A percentile compares a stretch with the other conserved stretches of the same genome.
phyloP scores from a whole-genome alignment of 2,888 invertebrate genomes.

The Acleris literana region DNA sequence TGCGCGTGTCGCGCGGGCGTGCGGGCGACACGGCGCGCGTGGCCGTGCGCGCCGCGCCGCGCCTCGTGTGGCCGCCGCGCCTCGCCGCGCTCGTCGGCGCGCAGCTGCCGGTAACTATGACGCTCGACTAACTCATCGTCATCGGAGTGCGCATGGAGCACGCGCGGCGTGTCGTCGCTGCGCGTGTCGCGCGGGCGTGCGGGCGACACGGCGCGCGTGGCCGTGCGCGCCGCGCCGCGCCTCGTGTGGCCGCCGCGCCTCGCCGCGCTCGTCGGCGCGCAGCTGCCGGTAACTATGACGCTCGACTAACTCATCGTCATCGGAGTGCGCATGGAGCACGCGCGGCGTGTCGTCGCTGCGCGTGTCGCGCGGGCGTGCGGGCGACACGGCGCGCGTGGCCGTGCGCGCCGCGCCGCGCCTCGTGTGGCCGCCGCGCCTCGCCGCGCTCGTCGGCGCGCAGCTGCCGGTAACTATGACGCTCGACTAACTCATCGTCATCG shows the following conservation, averaged over 20 bases:
- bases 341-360: too few relatives aligned
- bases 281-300: conserved; percentile 56
- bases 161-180: conserved; percentile 62
- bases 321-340: too few relatives aligned
- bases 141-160: conserved; percentile 57
- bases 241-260: conserved; percentile 66
- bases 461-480: too few relatives aligned
- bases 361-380: too few relatives aligned
- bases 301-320: too few relatives aligned
- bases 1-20: conserved; percentile 67
- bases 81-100: conserved; percentile 62
- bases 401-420: too few relatives aligned
- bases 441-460: too few relatives aligned
- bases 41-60: conserved; percentile 67
- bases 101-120: conserved; percentile 56
- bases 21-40: conserved; percentile 63
- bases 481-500: too few relatives aligned
- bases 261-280: conserved; percentile 59
- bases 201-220: conserved; percentile 62
- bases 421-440: too few relatives aligned
- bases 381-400: too few relatives aligned
- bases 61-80: conserved; percentile 63
- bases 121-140: too few relatives aligned
- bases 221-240: conserved; percentile 67
- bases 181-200: conserved; percentile 64